Evolutionary conservation across 2,888 invertebrate genomes (phyloP), one percentile per base, ranked within the genome.

Genomic region (Agrochola lychnidis): DNA sequence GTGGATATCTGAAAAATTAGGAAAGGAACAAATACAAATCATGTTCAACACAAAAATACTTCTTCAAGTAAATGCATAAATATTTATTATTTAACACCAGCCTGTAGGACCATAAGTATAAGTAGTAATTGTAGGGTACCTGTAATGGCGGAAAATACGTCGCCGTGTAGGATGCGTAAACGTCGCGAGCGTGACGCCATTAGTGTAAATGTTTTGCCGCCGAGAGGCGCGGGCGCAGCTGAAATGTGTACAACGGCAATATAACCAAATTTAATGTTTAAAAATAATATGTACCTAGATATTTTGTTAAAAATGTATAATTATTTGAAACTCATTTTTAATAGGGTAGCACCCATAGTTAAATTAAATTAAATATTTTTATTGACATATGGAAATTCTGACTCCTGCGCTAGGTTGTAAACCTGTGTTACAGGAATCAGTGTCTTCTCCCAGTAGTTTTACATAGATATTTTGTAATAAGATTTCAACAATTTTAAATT

Each of bases 161-260:
- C 81, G 71, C 68, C 56, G 69, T 79, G 67, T 45, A 59, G 42
- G 61, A 71, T 59, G 61, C 75, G 81, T 69, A 51, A 62, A 45
- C 70, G 81, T 74, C 70, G 51, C 73, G 48, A 75, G 84, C 82
- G 81, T 82, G 84, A 82, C 84, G 74, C 30, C 66, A 79, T 84
- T 84, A 79, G 61, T 69, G 69, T 79, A 83, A 75, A 69, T 51
- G 72, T 66, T 67, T 53, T 83, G 74, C 83, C 79, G 78, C 84
- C 80, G 72, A 79, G 57, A 79, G 79, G 84, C 82, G 83, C 82
- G 61, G 84, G 83, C 86, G 61, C 75, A 69, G 61, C 36, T 61
- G 57, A 57, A 53, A 48, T 57, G 64, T 53, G 14, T 14, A 14
- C 19, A 57, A 22, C 40, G 53, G 57, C 7, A 5, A 36, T 66